These are phyloP conservation scores for Tupaia tana DNA, from an alignment of 2,113 vertebrate genomes.

Conservation along the genomic window DNA sequence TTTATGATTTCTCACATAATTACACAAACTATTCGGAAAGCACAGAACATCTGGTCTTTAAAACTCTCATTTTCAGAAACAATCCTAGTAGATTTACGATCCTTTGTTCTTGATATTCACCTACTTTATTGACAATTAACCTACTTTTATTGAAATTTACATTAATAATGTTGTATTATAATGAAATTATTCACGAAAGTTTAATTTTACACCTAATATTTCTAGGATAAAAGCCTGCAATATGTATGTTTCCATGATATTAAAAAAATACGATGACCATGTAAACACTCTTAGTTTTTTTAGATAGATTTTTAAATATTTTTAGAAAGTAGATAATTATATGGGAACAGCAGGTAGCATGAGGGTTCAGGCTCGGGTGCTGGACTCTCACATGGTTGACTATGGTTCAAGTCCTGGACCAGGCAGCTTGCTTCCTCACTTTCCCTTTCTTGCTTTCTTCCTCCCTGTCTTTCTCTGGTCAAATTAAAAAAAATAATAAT, in stretches of 20 bases:
- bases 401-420: no score
- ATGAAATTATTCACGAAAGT: not conserved
- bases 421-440: no score
- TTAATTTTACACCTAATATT: not conserved
- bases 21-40: not conserved
- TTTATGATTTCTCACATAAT: not conserved
- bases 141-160: not conserved
- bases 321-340: not conserved
- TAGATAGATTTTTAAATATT: not conserved
- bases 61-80: not conserved
- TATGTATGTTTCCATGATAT: not conserved
- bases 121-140: not conserved
- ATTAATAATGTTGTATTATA: not conserved
- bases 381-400: no score
- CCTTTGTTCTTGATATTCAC: not conserved
- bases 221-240: not conserved
- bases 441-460: no score
- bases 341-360: no score
- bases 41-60: not conserved
- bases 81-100: not conserved
- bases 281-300: not conserved
- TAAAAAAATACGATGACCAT: not conserved
- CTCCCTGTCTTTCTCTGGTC: no score
- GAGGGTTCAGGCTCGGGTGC: no score
- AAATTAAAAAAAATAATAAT: no score